These are phyloP conservation scores for Harmothoe impar DNA, from an alignment of 2,888 invertebrate species.

Conservation along the genomic window DNA sequence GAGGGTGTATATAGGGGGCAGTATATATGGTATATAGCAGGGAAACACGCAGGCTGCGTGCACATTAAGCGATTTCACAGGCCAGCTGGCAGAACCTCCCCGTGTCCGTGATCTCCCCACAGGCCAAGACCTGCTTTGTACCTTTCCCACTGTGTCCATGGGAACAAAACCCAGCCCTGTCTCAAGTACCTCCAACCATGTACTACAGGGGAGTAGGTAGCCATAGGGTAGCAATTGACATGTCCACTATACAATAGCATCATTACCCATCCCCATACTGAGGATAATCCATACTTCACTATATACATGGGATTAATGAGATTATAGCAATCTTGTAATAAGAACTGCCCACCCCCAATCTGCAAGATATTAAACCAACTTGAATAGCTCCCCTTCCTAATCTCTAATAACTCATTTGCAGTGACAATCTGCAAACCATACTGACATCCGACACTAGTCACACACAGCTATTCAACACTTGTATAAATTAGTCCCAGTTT, in stretches of 20 bases:
- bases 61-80: slow-evolving; percentile 11
- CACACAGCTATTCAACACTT: not conserved
- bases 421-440: not conserved
- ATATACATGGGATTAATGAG: not conserved
- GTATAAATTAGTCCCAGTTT: not conserved
- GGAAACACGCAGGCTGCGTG: not conserved
- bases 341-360: not conserved
- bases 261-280: not conserved
- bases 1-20: not conserved
- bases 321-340: not conserved
- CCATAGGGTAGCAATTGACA: too few species aligned
- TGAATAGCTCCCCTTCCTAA: not conserved
- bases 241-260: too few species aligned
- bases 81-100: not conserved
- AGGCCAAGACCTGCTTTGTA: not conserved
- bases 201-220: too few species aligned
- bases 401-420: not conserved
- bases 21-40: not conserved
- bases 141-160: slow-evolving; percentile 25
- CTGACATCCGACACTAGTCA: not conserved
- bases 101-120: not conserved
- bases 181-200: too few species aligned
- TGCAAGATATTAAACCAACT: too few species aligned
- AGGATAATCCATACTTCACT: slow-evolving; percentile 2
- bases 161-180: not conserved